Evolutionary conservation across 2,888 invertebrate species (phyloP).

Genomic region (Erannis defoliaria): DNA sequence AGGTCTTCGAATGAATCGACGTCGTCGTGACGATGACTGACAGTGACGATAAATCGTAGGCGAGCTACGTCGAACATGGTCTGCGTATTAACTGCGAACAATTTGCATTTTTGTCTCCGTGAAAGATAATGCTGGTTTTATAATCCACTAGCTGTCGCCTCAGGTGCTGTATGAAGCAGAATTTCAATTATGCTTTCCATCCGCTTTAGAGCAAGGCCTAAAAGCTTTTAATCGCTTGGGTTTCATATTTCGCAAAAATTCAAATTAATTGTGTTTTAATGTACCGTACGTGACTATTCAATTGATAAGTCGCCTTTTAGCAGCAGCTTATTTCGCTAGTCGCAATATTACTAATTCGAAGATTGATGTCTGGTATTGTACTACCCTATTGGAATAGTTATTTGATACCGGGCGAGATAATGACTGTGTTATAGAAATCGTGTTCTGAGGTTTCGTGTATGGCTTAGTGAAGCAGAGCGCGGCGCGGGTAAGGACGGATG

Average conservation of each 20-base stretch:
- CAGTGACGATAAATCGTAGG: constrained; percentile 63
- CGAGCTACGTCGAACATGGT: constrained; percentile 56
- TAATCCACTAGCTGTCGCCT: constrained; percentile 51
- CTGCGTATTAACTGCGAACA: constrained; percentile 57
- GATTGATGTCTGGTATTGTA: constrained; percentile 67
- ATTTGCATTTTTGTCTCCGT: constrained; percentile 70
- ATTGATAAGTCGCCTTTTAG: constrained; percentile 56
- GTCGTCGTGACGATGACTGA: constrained; percentile 65
- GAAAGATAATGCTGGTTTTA: constrained; percentile 57
- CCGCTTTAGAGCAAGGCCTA: constrained; percentile 34
- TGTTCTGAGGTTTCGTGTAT: constrained; percentile 63
- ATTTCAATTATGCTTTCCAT: constrained; percentile 58
- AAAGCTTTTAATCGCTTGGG: constrained; percentile 25
- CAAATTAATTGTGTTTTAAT: constrained; percentile 48
- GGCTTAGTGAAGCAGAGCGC: constrained; percentile 45
- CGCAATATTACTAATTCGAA: constrained; percentile 64
- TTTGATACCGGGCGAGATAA: constrained; percentile 57
- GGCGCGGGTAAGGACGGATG: constrained; percentile 45
- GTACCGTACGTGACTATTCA: constrained; percentile 73
- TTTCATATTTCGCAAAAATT: constrained; percentile 33
- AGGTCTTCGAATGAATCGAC: constrained; percentile 59
- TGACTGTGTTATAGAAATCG: constrained; percentile 52
- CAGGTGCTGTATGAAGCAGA: constrained; percentile 50
- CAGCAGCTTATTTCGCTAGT: constrained; percentile 57
- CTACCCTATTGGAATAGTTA: constrained; percentile 65